Evolutionary conservation across 2,113 vertebrate species (phyloP).

Genomic region (Chrysemys picta): DNA sequence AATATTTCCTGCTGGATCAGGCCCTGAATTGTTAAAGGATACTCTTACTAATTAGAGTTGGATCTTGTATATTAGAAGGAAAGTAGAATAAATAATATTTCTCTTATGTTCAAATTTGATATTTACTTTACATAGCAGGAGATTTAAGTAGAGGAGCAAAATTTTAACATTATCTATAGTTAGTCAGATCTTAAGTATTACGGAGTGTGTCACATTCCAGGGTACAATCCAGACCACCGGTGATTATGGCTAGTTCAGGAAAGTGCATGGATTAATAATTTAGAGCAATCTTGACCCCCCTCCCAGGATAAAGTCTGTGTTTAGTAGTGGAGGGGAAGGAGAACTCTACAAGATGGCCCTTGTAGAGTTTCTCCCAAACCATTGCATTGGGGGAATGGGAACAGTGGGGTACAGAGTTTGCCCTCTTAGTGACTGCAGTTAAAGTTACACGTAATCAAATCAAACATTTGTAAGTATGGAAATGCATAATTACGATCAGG

Average conservation of each 20-base stretch:
- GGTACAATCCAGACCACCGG: background rate
- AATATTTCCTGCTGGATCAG: slow-evolving; percentile 18
- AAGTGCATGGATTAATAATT: background rate
- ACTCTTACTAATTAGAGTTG: background rate
- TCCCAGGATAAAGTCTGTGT: background rate
- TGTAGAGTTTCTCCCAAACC: background rate
- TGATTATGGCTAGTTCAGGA: background rate
- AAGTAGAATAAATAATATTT: background rate
- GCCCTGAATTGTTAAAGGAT: slow-evolving; percentile 5
- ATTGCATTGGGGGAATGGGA: background rate
- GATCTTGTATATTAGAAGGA: background rate
- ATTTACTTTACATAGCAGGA: background rate
- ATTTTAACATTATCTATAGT: fast-evolving
- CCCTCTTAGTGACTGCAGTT: slow-evolving; percentile 20
- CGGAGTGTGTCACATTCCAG: background rate
- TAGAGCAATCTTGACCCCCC: background rate
- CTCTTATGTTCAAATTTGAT: background rate
- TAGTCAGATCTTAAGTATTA: background rate
- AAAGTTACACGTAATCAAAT: slow-evolving; percentile 51
- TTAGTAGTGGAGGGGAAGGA: background rate
- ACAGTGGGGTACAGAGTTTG: background rate
- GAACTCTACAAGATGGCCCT: background rate
- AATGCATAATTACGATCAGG: background rate
- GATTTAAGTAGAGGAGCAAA: background rate
- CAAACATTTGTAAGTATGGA: slow-evolving; percentile 18